A percentile compares a stretch with the other conserved stretches of the same genome.
phyloP scores from a whole-genome alignment of 2,888 invertebrate species.

The Philereme vetulata region DNA sequence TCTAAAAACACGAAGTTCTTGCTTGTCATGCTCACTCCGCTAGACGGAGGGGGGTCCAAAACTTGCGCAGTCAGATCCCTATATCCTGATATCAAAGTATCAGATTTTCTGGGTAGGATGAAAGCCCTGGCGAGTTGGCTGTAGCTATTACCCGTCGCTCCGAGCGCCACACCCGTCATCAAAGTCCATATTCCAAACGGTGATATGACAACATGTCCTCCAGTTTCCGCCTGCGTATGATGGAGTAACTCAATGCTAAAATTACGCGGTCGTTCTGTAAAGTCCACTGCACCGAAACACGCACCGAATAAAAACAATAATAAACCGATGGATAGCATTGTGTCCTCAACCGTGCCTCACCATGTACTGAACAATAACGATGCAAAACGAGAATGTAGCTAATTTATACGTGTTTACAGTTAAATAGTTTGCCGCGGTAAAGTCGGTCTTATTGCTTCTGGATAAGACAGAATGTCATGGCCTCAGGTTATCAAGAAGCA shows the following conservation, averaged over 20 bases:
- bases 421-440: conserved; percentile 22
- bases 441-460: conserved; percentile 27
- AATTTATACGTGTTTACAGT: conserved; percentile 51
- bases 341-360: conserved; percentile 52
- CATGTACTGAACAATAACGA: conserved; percentile 60
- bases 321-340: conserved; percentile 56
- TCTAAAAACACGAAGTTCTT: conserved; percentile 74
- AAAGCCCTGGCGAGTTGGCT: conserved; percentile 62
- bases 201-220: conserved; percentile 74
- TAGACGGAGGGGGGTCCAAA: conserved; percentile 52
- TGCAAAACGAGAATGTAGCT: conserved; percentile 57
- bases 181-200: conserved; percentile 80
- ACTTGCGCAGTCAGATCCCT: conserved; percentile 58
- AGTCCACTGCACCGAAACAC: conserved; percentile 63
- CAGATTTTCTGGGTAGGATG: conserved; percentile 58
- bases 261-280: conserved; percentile 69
- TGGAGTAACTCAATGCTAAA: conserved; percentile 74
- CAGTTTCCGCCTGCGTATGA: conserved; percentile 63
- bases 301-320: conserved; percentile 54
- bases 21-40: conserved; percentile 66
- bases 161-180: conserved; percentile 73
- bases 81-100: conserved; percentile 59
- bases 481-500: conserved; percentile 17
- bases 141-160: conserved; percentile 67
- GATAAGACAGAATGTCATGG: conserved; percentile 24